Base-by-base conservation (phyloP, 2,797 vertebrate genomes). In the Muraenolepis orangiensis region DNA sequence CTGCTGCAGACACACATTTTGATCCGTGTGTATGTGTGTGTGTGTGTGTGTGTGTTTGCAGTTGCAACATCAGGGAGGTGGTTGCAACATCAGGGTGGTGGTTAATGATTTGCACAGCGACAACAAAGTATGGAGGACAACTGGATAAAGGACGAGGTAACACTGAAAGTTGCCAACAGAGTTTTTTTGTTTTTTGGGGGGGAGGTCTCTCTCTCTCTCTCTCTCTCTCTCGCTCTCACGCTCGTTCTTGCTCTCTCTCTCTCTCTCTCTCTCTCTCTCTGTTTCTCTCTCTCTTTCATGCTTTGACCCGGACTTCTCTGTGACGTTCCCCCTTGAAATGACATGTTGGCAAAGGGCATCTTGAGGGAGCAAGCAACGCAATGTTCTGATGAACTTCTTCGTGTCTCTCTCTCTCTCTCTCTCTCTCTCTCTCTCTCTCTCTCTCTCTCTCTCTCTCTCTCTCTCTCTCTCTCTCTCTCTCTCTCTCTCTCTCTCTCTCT, bases 351-450 rank as follows among this genome's bases (percentile, higher is more conserved):
- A 57, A 76, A 84, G 87, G 87, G 85, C 88, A 89, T 85, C 87
- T 89, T 83, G 82, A 87, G 85, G 13, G 46, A 34, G 8, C 32
- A 34, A 87, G 87, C 77, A 77, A 90, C n/a, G 80, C 85, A 79
- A 80, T 87, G 88, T 84, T 82, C 88, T 88, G 89, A 91, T 84
- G n/a, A 82, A 85, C 84, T 85, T 87, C 87, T 91, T 85, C 90
- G 91, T 91, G 90, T 89, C 85, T 86, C 86, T 87, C 89, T 87
- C 86, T 90, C 82, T 85, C 89, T 88, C 86, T 86, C 88, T 89
- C 86, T 91, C 90, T 92, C 91, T 85, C 87, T 88, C 85, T 91
- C 90, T 92, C 90, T 87, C 87, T 91, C 85, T 91, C 90, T 91
- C 90, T 90, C 85, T 86, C 86, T 87, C 89, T 88, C 86, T 91